Evolutionary conservation across 1,140 invertebrate genomes (phyloP).

Genomic region (Heliothis subflexa): DNA sequence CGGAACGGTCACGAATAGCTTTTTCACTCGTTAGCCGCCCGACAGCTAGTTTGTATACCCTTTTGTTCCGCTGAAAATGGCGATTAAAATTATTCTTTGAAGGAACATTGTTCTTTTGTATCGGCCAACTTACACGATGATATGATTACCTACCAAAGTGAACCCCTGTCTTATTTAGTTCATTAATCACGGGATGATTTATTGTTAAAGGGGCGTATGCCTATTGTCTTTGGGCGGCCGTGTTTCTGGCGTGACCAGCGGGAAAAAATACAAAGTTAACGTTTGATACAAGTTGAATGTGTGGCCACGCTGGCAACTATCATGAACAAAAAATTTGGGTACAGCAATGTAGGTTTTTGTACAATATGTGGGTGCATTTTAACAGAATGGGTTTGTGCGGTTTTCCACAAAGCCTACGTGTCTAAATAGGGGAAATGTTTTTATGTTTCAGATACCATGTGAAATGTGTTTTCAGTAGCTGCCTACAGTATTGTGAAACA

Average conservation of each 20-base stretch:
- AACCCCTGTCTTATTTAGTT: slow-evolving; percentile 57
- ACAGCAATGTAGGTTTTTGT: slow-evolving; percentile 10
- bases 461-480: slow-evolving; percentile 3
- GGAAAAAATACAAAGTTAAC: slow-evolving; percentile 35
- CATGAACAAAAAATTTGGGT: slow-evolving; percentile 29
- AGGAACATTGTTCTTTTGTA: slow-evolving; percentile 27
- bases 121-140: slow-evolving; percentile 38
- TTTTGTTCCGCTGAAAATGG: slow-evolving; percentile 30
- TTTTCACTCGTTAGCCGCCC: slow-evolving; percentile 1
- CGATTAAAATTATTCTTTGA: slow-evolving; percentile 37
- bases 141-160: slow-evolving; percentile 62
- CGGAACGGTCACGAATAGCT: slow-evolving; percentile 8
- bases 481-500: neutral
- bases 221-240: slow-evolving; percentile 62
- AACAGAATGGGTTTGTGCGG: slow-evolving; percentile 9
- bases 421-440: neutral
- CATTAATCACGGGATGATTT: slow-evolving; percentile 77
- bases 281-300: slow-evolving; percentile 36
- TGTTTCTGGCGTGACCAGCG: slow-evolving; percentile 27
- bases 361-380: slow-evolving; percentile 31
- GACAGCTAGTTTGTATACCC: slow-evolving; percentile 27
- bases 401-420: slow-evolving; percentile 27
- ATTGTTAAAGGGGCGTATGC: slow-evolving; percentile 65
- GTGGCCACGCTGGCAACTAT: slow-evolving; percentile 25
- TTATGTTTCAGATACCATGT: slow-evolving; percentile 14